Percentiles rank a stretch among this genome's conserved stretches.
Conservation (phyloP, 2,113 vertebrate genomes). For the Ariopsis seemanni region DNA sequence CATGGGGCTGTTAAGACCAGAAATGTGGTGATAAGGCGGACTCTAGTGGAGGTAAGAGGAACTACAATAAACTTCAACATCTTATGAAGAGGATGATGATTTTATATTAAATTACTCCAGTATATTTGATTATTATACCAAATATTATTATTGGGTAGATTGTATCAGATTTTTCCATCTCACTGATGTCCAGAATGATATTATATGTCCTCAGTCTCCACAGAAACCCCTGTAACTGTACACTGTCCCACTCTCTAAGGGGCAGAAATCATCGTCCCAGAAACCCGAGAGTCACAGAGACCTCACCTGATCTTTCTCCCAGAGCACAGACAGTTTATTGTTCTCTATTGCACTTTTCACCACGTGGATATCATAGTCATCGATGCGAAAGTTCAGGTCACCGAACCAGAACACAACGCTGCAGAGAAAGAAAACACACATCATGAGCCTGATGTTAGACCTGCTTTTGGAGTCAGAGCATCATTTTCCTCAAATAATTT, state of each 20-base stretch:
- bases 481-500: not conserved
- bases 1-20: not conserved
- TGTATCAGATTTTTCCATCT: not conserved
- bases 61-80: not conserved
- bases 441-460: not conserved
- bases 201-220: not conserved
- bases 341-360: constrained; percentile 94
- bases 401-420: constrained; percentile 98
- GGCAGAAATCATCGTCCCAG: not conserved
- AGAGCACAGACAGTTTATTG: constrained; percentile 87
- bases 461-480: not conserved
- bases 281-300: not conserved
- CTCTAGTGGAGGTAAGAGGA: constrained; percentile 12
- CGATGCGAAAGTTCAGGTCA: constrained; percentile 96
- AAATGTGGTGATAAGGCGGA: not conserved
- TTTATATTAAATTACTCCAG: not conserved
- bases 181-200: not conserved
- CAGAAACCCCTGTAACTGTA: constrained; percentile 20
- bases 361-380: constrained; percentile 92
- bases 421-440: constrained; percentile 38
- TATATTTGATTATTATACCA: not conserved
- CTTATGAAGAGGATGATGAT: not conserved
- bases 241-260: not conserved
- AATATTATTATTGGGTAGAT: constrained; percentile 8
- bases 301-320: constrained; percentile 96